Percentiles rank a stretch among this genome's conserved stretches.
These are phyloP conservation scores for Cynocephalus volans DNA, from an alignment of 2,113 vertebrate genomes.

Conservation along the genomic window DNA sequence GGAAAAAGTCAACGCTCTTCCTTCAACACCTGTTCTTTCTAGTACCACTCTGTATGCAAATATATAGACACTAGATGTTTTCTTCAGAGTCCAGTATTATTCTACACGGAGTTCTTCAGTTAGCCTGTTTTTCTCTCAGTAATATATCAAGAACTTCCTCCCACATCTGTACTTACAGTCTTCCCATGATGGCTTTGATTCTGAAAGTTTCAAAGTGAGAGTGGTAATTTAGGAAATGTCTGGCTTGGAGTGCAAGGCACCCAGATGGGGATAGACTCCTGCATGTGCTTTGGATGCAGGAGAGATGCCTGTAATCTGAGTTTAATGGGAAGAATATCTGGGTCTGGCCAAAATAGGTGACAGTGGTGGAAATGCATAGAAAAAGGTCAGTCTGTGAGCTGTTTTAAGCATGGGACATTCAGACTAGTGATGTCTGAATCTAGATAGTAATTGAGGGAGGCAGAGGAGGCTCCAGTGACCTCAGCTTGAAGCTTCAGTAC, in stretches of 20 bases:
- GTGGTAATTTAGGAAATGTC: not conserved
- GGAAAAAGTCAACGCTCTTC: not conserved
- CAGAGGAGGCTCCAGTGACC: not conserved
- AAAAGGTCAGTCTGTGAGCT: not conserved
- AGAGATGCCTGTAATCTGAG: not conserved
- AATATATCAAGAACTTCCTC: not conserved
- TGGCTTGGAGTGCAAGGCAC: not conserved
- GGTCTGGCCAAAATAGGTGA: not conserved
- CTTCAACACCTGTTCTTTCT: not conserved
- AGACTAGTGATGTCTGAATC: not conserved
- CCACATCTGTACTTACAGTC: not conserved
- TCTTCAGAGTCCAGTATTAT: not conserved
- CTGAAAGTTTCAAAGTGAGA: not conserved
- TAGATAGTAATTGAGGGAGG: not conserved
- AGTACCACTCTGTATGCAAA: not conserved
- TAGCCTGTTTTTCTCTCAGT: not conserved
- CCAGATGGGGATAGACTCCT: fast-evolving
- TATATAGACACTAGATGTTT: not conserved
- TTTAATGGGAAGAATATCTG: not conserved
- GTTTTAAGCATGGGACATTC: not conserved
- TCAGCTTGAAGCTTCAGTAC: not conserved
- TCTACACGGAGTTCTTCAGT: not conserved
- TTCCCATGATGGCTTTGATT: not conserved
- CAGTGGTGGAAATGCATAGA: not conserved
- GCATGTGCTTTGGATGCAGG: not conserved